Percentiles rank a stretch among this genome's conserved stretches.
Conservation (phyloP, 2,888 invertebrate species). For the Stenolophus ochropezus region DNA sequence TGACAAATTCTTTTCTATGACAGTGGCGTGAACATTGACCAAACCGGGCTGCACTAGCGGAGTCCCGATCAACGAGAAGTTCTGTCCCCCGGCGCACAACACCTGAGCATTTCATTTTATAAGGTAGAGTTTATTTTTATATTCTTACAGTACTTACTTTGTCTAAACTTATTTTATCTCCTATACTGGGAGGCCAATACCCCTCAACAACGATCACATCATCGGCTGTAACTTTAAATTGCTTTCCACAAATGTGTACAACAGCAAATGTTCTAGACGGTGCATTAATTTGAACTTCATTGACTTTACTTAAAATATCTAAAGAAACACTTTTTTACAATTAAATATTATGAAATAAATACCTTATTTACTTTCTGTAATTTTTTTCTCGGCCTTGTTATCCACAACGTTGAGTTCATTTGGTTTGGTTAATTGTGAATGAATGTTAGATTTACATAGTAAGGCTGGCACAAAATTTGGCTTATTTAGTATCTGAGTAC, state of each 20-base stretch:
- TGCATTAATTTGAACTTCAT: slow-evolving; percentile 75
- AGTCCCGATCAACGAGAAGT: slow-evolving; percentile 88
- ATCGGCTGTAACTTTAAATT: slow-evolving; percentile 89
- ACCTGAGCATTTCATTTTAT: slow-evolving; percentile 72
- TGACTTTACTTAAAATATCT: slow-evolving; percentile 80
- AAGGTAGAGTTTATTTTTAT: background rate
- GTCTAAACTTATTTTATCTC: slow-evolving; percentile 86
- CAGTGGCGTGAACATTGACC: slow-evolving; percentile 85
- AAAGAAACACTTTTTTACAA: background rate
- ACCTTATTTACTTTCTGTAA: slow-evolving; percentile 54
- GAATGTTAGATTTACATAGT: background rate
- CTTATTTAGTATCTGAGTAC: slow-evolving; percentile 18
- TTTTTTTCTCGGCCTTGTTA: slow-evolving; percentile 32
- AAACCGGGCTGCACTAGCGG: slow-evolving; percentile 85
- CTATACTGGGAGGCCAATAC: slow-evolving; percentile 87
- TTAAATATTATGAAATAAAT: background rate
- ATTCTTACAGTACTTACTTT: slow-evolving; percentile 75
- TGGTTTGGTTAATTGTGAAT: slow-evolving; percentile 33
- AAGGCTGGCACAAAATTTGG: background rate
- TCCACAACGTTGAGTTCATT: slow-evolving; percentile 17
- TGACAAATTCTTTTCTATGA: slow-evolving; percentile 88
- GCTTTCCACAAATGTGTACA: slow-evolving; percentile 87
- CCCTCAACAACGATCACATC: slow-evolving; percentile 89
- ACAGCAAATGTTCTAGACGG: slow-evolving; percentile 86
- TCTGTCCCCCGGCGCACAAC: slow-evolving; percentile 83